Conservation (phyloP, 2,797 vertebrate species). For the Menidia menidia region DNA sequence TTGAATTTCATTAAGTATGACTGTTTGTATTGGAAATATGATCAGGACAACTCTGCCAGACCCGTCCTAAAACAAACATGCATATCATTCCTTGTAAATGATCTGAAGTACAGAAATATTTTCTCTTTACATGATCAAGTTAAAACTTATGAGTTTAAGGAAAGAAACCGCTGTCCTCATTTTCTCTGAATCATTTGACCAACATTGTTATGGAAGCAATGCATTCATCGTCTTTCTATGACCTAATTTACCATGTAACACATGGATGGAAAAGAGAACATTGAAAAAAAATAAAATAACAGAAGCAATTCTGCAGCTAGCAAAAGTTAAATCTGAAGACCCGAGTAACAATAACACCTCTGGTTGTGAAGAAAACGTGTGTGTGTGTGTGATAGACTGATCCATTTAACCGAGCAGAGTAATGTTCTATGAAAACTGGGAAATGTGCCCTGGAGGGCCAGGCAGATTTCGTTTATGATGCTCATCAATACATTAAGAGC, state of each 20-base stretch:
- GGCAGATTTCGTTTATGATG: constrained; percentile 14
- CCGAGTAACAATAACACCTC: constrained; percentile 9
- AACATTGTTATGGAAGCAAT: constrained; percentile 17
- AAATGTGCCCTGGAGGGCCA: constrained; percentile 24
- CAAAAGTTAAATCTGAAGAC: constrained; percentile 22
- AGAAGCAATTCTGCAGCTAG: constrained; percentile 7
- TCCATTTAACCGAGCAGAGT: constrained; percentile 24
- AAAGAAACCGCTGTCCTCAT: background rate
- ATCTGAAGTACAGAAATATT: constrained; percentile 9
- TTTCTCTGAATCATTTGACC: constrained; percentile 7
- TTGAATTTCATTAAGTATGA: constrained; percentile 8
- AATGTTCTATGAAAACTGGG: constrained; percentile 24
- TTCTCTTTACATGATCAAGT: background rate
- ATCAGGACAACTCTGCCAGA: constrained; percentile 16
- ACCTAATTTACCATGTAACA: constrained; percentile 28
- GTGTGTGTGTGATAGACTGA: constrained; percentile 27
- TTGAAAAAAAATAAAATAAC: constrained; percentile 16
- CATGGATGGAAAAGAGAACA: constrained; percentile 26
- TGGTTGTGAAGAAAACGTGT: constrained; percentile 29
- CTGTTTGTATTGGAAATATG: background rate
- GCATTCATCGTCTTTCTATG: constrained; percentile 15
- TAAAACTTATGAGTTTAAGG: background rate
- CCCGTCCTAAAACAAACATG: constrained; percentile 17
- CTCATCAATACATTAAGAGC: constrained; percentile 31
- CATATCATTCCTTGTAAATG: constrained; percentile 4